Conservation (phyloP, 1,140 invertebrate genomes). For the Saxidomus purpurata region DNA sequence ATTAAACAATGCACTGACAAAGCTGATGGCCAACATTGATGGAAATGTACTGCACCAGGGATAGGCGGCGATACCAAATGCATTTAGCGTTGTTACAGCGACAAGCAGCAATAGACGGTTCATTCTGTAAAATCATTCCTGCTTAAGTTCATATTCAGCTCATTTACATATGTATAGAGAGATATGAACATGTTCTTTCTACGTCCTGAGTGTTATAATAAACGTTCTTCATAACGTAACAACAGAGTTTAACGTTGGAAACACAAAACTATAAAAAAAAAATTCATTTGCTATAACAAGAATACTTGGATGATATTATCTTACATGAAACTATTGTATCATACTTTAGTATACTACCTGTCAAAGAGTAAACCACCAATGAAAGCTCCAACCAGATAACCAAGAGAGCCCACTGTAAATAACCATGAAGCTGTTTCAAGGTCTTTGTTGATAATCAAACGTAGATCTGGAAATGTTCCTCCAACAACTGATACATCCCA, state of each 20-base stretch:
- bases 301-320: too few relatives aligned
- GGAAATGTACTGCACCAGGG: conserved; percentile 72
- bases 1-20: conserved; percentile 74
- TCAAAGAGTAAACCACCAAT: conserved; percentile 77
- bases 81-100: conserved; percentile 58
- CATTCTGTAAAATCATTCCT: conserved; percentile 45
- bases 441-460: conserved; percentile 76
- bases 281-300: too few relatives aligned
- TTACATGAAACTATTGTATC: too few relatives aligned
- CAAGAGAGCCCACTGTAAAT: conserved; percentile 73
- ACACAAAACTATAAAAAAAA: too few relatives aligned
- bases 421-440: conserved; percentile 72
- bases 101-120: conserved; percentile 71
- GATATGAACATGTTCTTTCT: too few relatives aligned
- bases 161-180: too few relatives aligned
- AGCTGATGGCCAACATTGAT: conserved; percentile 67
- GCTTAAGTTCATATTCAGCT: too few relatives aligned
- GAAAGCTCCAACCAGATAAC: conserved; percentile 76
- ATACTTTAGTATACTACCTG: too few relatives aligned
- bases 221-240: too few relatives aligned
- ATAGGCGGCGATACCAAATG: conserved; percentile 60
- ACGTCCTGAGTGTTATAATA: too few relatives aligned
- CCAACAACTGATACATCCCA: conserved; percentile 63
- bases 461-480: conserved; percentile 82
- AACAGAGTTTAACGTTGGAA: too few relatives aligned